Evolutionary conservation across 2,797 vertebrate species (phyloP).

Genomic region (Kryptopterus vitreolus): DNA sequence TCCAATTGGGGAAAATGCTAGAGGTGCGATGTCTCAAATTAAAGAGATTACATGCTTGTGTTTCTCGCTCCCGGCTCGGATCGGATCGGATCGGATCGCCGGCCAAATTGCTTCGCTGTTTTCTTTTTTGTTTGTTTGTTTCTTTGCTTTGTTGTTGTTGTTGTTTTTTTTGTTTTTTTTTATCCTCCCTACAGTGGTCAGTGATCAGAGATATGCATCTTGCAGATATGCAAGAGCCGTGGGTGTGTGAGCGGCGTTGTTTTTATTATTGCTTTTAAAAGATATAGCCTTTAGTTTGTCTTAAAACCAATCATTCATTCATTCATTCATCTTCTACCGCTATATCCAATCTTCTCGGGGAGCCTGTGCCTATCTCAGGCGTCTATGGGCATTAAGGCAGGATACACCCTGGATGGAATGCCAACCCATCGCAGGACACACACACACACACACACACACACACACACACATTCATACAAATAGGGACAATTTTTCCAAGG

Average conservation of each 20-base stretch:
- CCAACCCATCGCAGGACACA: too few relatives aligned
- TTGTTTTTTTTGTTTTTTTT: slow-evolving; percentile 54
- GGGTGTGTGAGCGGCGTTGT: neutral
- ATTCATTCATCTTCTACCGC: too few relatives aligned
- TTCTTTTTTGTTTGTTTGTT: slow-evolving; percentile 54
- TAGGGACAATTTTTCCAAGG: too few relatives aligned
- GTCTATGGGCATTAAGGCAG: too few relatives aligned
- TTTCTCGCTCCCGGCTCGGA: slow-evolving; percentile 61
- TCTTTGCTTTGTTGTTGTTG: slow-evolving; percentile 48
- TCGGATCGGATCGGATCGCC: neutral
- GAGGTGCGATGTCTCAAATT: slow-evolving; percentile 74
- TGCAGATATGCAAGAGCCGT: slow-evolving; percentile 19
- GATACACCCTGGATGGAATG: too few relatives aligned
- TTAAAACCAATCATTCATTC: too few relatives aligned
- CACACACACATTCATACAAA: too few relatives aligned
- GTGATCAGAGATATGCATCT: slow-evolving; percentile 41
- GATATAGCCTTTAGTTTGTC: neutral
- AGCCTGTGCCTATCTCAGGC: too few relatives aligned
- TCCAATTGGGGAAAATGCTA: slow-evolving; percentile 54
- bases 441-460: too few relatives aligned
- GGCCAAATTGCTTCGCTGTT: slow-evolving; percentile 68
- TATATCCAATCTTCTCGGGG: too few relatives aligned
- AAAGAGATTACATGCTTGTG: slow-evolving; percentile 73
- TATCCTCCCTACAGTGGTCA: slow-evolving; percentile 60
- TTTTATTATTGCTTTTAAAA: neutral